A percentile compares a stretch with the other conserved stretches of the same genome.
Conservation (phyloP, 2,888 invertebrate species). For the Pachliopta kotzebuea region DNA sequence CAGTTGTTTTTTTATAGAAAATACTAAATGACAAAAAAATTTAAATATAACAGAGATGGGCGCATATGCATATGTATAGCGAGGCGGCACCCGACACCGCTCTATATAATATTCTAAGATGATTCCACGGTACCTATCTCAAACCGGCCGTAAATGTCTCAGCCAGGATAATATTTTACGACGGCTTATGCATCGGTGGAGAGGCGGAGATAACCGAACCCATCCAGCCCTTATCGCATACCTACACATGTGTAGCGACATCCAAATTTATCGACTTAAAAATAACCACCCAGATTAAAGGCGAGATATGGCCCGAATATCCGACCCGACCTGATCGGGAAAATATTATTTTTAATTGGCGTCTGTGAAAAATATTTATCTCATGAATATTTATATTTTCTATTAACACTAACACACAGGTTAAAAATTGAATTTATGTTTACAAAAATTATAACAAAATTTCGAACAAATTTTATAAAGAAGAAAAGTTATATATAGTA, state of each 20-base stretch:
- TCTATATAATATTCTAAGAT: slow-evolving; percentile 52
- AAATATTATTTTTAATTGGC: slow-evolving; percentile 58
- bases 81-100: slow-evolving; percentile 31
- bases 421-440: not conserved
- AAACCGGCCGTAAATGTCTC: slow-evolving; percentile 71
- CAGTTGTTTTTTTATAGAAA: not conserved
- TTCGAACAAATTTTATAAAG: too few species aligned
- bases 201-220: slow-evolving; percentile 55
- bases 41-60: not conserved
- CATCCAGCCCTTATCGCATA: slow-evolving; percentile 59
- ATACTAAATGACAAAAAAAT: not conserved
- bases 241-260: slow-evolving; percentile 74
- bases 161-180: slow-evolving; percentile 77
- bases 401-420: not conserved
- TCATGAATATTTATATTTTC: slow-evolving; percentile 19
- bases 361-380: slow-evolving; percentile 36
- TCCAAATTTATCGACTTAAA: slow-evolving; percentile 77
- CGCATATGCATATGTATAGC: slow-evolving; percentile 14
- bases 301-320: slow-evolving; percentile 53
- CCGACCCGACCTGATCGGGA: slow-evolving; percentile 46
- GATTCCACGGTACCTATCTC: slow-evolving; percentile 71
- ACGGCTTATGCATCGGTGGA: slow-evolving; percentile 52
- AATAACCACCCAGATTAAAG: slow-evolving; percentile 73
- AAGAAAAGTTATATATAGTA: too few species aligned
- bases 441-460: not conserved